Evolutionary conservation across 2,113 vertebrate species (phyloP).

Genomic region (Misgurnus anguillicaudatus): DNA sequence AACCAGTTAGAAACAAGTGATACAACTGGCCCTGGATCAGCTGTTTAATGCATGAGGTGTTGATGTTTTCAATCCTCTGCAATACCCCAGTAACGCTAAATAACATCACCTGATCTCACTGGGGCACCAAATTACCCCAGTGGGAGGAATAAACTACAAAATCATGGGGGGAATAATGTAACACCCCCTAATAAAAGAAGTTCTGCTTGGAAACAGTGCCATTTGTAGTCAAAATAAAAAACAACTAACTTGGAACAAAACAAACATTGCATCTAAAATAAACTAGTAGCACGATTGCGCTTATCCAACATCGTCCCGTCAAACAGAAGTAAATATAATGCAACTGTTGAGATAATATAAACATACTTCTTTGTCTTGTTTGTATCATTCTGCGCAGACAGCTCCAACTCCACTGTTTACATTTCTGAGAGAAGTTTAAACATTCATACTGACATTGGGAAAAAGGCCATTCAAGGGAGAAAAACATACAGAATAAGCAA

Average conservation of each 20-base stretch:
- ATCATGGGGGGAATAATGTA: slow-evolving; percentile 17
- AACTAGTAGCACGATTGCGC: background rate
- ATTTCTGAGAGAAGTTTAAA: background rate
- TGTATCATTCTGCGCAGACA: background rate
- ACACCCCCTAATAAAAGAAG: slow-evolving; percentile 58
- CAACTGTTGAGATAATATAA: background rate
- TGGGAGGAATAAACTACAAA: background rate
- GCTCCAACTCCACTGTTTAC: background rate
- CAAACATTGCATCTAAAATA: background rate
- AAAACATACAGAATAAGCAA: background rate
- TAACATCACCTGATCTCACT: slow-evolving; percentile 45
- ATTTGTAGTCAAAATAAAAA: background rate
- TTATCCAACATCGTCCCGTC: background rate
- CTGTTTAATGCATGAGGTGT: slow-evolving; percentile 28
- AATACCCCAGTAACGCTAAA: slow-evolving; percentile 34
- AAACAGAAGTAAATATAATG: background rate
- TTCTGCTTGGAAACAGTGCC: slow-evolving; percentile 49
- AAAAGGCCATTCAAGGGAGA: background rate
- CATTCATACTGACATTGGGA: background rate
- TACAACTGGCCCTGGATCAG: background rate
- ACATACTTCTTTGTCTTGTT: background rate
- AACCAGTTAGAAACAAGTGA: background rate
- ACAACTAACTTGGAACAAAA: background rate
- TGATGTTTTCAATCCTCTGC: background rate
- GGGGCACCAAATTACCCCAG: background rate